Evolutionary conservation across 1,140 invertebrate species (phyloP).

Genomic region (Platyura marginata): DNA sequence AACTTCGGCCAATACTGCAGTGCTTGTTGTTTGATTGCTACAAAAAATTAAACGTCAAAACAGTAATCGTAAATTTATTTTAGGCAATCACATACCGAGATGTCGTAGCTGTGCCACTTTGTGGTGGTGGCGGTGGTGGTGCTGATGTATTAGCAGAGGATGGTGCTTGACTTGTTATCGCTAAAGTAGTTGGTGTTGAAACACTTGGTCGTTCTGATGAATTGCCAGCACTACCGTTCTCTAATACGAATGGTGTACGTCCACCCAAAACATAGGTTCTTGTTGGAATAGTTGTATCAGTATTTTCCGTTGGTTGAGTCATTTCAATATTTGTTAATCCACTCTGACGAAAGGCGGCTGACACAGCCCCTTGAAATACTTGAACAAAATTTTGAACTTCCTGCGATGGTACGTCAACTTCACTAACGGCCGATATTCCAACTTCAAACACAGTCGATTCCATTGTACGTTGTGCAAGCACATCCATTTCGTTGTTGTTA

Average conservation of each 20-base stretch:
- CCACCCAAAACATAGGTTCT: no score
- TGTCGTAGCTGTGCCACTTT: no score
- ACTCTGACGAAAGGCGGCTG: constrained; percentile 14
- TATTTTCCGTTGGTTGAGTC: background rate
- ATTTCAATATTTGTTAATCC: background rate
- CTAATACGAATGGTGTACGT: no score
- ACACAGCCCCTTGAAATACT: constrained; percentile 21
- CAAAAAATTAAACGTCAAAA: no score
- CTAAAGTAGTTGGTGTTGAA: no score
- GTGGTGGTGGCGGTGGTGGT: background rate
- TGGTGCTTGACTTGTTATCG: background rate
- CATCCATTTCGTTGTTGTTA: constrained; percentile 20
- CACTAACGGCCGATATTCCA: constrained; percentile 16
- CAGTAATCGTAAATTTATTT: no score
- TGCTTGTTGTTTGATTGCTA: constrained; percentile 26
- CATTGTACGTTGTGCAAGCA: constrained; percentile 22
- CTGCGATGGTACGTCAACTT: constrained; percentile 16
- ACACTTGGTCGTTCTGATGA: background rate
- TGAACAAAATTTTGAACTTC: constrained; percentile 19
- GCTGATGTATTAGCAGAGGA: background rate
- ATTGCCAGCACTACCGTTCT: no score
- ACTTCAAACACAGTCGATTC: constrained; percentile 24
- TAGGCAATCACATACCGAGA: no score
- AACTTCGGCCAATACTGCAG: constrained; percentile 36
- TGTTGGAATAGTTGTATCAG: background rate